phyloP scores from a whole-genome alignment of 2,888 invertebrate genomes.

The Synanthedon andrenaeformis region DNA sequence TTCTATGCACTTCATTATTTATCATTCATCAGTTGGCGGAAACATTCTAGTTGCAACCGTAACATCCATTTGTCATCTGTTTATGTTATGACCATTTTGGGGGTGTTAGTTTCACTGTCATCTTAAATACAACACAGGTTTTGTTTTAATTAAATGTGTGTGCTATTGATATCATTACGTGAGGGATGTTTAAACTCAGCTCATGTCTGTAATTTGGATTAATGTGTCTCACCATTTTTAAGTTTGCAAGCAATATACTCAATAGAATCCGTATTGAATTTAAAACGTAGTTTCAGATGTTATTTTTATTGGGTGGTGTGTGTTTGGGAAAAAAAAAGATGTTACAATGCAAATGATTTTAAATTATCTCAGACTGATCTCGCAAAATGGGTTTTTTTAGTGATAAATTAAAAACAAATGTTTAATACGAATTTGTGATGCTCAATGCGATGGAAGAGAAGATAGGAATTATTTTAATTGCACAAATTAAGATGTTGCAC shows the following conservation, averaged over 20 bases:
- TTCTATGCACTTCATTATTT: conserved; percentile 52
- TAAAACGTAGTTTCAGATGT: no score
- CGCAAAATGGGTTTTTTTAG: no score
- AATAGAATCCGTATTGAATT: no score
- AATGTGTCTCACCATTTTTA: background rate
- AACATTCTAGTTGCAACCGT: conserved; percentile 1
- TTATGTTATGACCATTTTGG: background rate
- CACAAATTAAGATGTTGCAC: no score
- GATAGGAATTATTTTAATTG: no score
- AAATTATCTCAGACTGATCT: no score
- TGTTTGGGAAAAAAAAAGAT: no score
- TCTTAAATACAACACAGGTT: background rate
- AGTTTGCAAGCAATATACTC: background rate
- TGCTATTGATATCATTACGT: background rate
- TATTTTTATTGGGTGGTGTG: no score
- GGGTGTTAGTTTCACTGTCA: background rate
- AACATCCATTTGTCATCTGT: conserved; percentile 3
- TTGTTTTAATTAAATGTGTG: background rate
- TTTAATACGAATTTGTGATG: no score
- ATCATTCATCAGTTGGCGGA: conserved; percentile 25
- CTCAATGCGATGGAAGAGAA: no score
- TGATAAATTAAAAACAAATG: no score
- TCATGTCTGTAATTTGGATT: background rate
- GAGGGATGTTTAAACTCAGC: background rate
- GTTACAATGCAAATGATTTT: no score